phyloP scores from a whole-genome alignment of 2,888 invertebrate genomes.

The Thereva unica region DNA sequence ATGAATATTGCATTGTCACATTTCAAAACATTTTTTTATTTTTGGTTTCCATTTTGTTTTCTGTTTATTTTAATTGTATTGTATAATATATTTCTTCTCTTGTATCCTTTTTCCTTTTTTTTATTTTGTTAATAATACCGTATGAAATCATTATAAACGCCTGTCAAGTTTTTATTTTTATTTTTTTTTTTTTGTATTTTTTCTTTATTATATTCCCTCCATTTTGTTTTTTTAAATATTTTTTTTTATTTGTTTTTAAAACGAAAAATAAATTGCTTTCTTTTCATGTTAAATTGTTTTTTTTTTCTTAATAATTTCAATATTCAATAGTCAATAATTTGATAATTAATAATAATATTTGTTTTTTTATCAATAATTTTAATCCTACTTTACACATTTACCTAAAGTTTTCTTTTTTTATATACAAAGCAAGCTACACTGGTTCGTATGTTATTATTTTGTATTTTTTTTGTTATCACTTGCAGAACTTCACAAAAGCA shows the following conservation, averaged over 20 bases:
- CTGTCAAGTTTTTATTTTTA: no score
- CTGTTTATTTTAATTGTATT: no score
- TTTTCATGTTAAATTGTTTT: slow-evolving; percentile 2
- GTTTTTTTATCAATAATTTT: no score
- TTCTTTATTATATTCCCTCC: no score
- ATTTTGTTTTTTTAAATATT: no score
- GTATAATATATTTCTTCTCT: no score
- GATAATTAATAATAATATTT: no score
- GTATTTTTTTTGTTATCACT: slow-evolving; percentile 15
- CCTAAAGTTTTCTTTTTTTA: slow-evolving; percentile 9
- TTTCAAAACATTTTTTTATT: slow-evolving; percentile 21
- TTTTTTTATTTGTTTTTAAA: no score
- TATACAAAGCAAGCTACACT: slow-evolving; percentile 31
- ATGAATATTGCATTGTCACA: slow-evolving; percentile 34
- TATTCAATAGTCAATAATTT: background rate
- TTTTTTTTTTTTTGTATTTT: no score
- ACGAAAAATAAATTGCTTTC: background rate
- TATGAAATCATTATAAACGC: no score
- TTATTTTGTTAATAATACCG: no score
- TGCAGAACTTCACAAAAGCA: slow-evolving; percentile 30
- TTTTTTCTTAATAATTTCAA: slow-evolving; percentile 9
- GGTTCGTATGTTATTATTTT: background rate
- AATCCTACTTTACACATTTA: background rate
- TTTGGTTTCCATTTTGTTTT: background rate
- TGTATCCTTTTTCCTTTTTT: no score